These are phyloP conservation scores for Ophion costatus DNA, from an alignment of 2,888 invertebrate species.

Conservation along the genomic window DNA sequence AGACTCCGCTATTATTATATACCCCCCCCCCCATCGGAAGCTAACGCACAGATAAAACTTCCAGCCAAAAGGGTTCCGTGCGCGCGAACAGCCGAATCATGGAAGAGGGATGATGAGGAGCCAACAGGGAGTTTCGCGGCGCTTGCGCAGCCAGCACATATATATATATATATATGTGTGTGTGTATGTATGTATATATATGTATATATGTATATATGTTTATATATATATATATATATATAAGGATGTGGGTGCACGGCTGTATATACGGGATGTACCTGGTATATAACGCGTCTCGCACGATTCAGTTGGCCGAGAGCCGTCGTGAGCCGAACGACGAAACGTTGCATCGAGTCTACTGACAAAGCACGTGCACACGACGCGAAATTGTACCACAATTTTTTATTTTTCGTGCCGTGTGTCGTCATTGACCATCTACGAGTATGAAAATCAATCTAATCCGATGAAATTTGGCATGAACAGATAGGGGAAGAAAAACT, in stretches of 20 bases:
- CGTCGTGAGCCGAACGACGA: conserved; percentile 67
- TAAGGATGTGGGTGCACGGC: neutral
- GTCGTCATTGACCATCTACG: neutral
- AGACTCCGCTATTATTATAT: conserved; percentile 9
- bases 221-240: neutral
- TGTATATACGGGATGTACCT: conserved; percentile 12
- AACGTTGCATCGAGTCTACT: conserved; percentile 37
- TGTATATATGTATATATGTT: neutral
- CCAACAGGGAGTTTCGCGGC: conserved; percentile 58
- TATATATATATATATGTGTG: conserved; percentile 6
- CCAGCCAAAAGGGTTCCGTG: conserved; percentile 27
- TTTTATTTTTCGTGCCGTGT: neutral
- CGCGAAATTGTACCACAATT: conserved; percentile 29
- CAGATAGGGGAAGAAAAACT: neutral
- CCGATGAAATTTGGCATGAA: neutral
- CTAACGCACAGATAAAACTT: conserved; percentile 29
- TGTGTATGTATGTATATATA: neutral
- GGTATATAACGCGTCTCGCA: conserved; percentile 46
- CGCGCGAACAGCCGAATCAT: conserved; percentile 65
- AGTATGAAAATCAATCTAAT: neutral
- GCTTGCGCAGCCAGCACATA: conserved; percentile 60
- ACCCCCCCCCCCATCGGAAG: neutral
- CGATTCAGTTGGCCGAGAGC: conserved; percentile 76
- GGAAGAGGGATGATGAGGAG: conserved; percentile 33
- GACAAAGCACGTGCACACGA: conserved; percentile 52